These are phyloP conservation scores for Agapornis canus DNA, from an alignment of 2,797 vertebrate genomes.

Conservation along the genomic window DNA sequence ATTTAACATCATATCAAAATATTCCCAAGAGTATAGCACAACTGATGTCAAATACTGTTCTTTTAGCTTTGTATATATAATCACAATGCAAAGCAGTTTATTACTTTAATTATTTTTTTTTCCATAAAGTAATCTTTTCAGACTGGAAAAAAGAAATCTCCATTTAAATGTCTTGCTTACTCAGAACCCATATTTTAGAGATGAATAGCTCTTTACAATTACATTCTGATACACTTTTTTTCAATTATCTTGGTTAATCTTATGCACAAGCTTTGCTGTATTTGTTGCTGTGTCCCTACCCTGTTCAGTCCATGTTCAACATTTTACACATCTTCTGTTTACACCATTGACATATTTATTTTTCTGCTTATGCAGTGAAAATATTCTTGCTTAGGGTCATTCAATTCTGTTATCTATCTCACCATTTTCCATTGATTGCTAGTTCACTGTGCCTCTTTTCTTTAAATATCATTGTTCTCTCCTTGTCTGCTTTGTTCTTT, in stretches of 20 bases:
- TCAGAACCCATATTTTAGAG: not conserved
- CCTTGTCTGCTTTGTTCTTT: not conserved
- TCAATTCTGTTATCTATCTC: not conserved
- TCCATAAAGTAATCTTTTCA: not conserved
- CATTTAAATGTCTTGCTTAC: not conserved
- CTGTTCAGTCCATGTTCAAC: not conserved
- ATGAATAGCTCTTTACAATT: not conserved
- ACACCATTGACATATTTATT: not conserved
- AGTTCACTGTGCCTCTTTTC: not conserved
- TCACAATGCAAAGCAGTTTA: not conserved
- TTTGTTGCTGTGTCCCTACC: not conserved
- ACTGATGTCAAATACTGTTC: not conserved
- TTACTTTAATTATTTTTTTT: not conserved
- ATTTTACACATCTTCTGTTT: not conserved
- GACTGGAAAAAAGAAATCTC: not conserved
- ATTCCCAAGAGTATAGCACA: not conserved
- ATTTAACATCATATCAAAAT: not conserved
- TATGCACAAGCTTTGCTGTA: not conserved
- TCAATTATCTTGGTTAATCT: not conserved
- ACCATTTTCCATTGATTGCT: not conserved
- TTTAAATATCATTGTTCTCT: not conserved
- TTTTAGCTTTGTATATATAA: not conserved
- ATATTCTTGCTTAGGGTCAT: not conserved
- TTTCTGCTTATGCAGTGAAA: not conserved
- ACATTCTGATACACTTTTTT: not conserved